Base-by-base conservation (phyloP, 1,140 invertebrate genomes). In the Drosophila seguyi region DNA sequence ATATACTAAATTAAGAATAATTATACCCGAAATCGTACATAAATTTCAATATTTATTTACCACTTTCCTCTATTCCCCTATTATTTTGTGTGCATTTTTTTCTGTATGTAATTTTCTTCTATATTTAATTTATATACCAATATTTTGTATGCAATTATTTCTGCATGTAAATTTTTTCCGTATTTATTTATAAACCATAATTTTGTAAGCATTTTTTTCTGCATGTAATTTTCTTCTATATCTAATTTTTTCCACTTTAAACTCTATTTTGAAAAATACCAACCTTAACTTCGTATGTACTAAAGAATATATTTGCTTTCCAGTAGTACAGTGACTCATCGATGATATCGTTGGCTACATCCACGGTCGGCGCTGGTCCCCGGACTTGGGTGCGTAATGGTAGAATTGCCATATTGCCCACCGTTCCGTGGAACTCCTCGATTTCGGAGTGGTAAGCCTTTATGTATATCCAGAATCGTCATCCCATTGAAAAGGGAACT, bases 251-350 rank as follows among this genome's bases (percentile, higher is more conserved):
- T 11, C 3, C 13, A 25, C 13, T 38, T 2, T n/a, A 2, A 20
- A 42, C 47, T 20, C 2, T 7, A 10, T 29, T 62, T 22, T 53
- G 1, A 79, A 94, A 97, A 18, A 18, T 44, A 68, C 63, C 11
- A n/a, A 72, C 97, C 95, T 99, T 99, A 57, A 99, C 98, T 94
- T 99, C 99, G 93, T 99, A 99, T 47, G 98, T 99, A 77, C 98
- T 96, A 93, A 99, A 99, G 93, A 99, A 99, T 29, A 99, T 98
- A 94, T 99, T 99, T 3, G 99, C 98, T 94, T 99, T 99, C 93
- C 99, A 99, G 93, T 96, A 99, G 92, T 97, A 97, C 11, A 99
- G 94, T 31, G 98, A 97, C 94, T 99, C 99, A 94, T 99, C 99
- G 75, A 99, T 98, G 79, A 99, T 98, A 93, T 99, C 99, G 79